Conservation (phyloP, 2,113 vertebrate genomes). For the Apistogramma diplotaenia region DNA sequence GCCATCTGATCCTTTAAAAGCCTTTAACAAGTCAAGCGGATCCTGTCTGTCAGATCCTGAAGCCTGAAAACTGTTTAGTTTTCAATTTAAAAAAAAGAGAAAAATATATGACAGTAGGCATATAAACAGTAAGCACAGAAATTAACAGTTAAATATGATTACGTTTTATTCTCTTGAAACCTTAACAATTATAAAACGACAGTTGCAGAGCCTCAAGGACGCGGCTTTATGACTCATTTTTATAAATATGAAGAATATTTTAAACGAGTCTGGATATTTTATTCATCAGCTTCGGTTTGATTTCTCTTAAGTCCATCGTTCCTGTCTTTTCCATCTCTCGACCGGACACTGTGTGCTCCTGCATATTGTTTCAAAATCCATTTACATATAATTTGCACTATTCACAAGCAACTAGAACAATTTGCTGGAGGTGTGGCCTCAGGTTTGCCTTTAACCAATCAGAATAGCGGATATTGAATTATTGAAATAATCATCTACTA, state of each 20-base stretch:
- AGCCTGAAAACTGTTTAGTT: background rate
- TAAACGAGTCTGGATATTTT: background rate
- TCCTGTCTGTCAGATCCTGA: background rate
- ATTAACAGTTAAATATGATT: background rate
- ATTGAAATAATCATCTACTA: background rate
- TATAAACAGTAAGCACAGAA: background rate
- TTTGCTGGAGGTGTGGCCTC: background rate
- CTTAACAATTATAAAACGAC: background rate
- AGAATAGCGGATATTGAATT: background rate
- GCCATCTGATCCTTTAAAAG: background rate
- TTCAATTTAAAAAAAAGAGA: background rate
- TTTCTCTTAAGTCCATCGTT: background rate
- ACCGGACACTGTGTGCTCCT: background rate
- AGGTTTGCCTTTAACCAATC: background rate
- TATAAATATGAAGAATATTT: background rate
- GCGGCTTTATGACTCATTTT: background rate
- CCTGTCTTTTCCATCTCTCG: background rate
- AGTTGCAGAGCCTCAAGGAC: background rate
- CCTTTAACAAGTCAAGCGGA: background rate
- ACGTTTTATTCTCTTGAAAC: background rate
- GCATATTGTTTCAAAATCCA: background rate
- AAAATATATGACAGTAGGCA: background rate
- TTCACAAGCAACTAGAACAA: background rate
- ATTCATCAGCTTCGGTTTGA: background rate
- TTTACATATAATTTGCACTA: constrained; percentile 3